phyloP scores from a whole-genome alignment of 2,113 vertebrate species.

The Rhinopithecus roxellana region DNA sequence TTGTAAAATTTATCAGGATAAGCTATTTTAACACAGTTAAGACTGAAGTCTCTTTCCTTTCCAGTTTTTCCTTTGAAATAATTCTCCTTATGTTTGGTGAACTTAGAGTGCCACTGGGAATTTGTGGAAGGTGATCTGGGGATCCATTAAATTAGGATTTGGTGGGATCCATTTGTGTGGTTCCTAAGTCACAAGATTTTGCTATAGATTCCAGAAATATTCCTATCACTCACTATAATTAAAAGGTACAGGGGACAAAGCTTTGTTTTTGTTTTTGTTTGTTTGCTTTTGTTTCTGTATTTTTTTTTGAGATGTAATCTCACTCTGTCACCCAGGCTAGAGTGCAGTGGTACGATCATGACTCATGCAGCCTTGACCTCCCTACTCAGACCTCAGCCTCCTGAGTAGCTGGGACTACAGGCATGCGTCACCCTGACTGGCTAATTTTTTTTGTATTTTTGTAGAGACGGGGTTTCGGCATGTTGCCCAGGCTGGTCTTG shows the following conservation, averaged over 20 bases:
- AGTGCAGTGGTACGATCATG: too few species aligned
- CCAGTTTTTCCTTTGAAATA: neutral
- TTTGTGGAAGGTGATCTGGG: neutral
- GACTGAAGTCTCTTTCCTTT: neutral
- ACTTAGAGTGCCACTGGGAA: neutral
- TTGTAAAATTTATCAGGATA: neutral
- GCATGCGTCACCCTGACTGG: too few species aligned
- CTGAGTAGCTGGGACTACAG: too few species aligned
- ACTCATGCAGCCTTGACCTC: too few species aligned
- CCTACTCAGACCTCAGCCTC: too few species aligned
- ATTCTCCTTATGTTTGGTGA: neutral
- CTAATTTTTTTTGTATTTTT: too few species aligned
- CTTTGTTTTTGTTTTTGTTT: too few species aligned
- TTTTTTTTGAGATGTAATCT: too few species aligned
- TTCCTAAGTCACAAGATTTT: slow-evolving; percentile 1
- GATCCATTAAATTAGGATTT: neutral
- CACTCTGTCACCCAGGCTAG: too few species aligned
- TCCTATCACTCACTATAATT: neutral
- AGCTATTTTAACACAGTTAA: neutral
- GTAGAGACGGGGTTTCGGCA: too few species aligned
- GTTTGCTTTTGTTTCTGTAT: too few species aligned
- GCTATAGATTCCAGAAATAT: neutral
- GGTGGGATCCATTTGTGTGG: neutral
- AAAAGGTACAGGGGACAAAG: neutral
- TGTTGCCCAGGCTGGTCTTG: too few species aligned